phyloP scores from a whole-genome alignment of 2,797 vertebrate species.

The Schizothorax lantsangensis region DNA sequence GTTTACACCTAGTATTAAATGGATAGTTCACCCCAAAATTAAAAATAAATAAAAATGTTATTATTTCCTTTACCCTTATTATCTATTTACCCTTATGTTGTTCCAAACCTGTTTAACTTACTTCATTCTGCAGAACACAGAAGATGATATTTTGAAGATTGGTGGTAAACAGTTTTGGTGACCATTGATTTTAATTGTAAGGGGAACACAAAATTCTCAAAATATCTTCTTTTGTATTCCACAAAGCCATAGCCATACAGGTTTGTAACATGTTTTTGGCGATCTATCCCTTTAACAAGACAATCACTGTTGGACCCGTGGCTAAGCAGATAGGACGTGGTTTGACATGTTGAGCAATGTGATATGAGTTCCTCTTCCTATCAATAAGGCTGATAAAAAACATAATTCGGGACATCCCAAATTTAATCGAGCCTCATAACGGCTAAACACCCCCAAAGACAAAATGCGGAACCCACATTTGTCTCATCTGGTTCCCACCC shows the following conservation, averaged over 20 bases:
- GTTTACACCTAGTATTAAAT: not conserved
- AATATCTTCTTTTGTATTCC: not conserved
- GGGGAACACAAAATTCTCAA: not conserved
- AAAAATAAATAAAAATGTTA: not conserved
- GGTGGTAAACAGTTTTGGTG: not conserved
- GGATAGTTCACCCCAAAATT: not conserved
- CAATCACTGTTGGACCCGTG: not conserved
- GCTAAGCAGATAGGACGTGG: not conserved
- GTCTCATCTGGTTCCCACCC: conserved; percentile 21
- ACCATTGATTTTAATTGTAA: not conserved
- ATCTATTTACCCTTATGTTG: too few relatives aligned
- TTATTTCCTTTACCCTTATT: too few relatives aligned
- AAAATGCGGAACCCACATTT: not conserved
- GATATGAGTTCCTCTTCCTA: not conserved
- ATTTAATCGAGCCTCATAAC: not conserved
- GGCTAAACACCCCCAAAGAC: not conserved
- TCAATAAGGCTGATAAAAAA: not conserved
- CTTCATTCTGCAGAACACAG: not conserved
- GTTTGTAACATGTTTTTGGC: not conserved
- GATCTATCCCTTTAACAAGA: not conserved
- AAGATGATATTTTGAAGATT: not conserved
- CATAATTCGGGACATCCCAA: not conserved
- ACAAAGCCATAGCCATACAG: not conserved
- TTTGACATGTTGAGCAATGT: not conserved
- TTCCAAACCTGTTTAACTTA: not conserved